Percentiles rank a stretch among this genome's conserved stretches.
phyloP scores from a whole-genome alignment of 1,140 invertebrate genomes.

The Lepidurus arcticus region DNA sequence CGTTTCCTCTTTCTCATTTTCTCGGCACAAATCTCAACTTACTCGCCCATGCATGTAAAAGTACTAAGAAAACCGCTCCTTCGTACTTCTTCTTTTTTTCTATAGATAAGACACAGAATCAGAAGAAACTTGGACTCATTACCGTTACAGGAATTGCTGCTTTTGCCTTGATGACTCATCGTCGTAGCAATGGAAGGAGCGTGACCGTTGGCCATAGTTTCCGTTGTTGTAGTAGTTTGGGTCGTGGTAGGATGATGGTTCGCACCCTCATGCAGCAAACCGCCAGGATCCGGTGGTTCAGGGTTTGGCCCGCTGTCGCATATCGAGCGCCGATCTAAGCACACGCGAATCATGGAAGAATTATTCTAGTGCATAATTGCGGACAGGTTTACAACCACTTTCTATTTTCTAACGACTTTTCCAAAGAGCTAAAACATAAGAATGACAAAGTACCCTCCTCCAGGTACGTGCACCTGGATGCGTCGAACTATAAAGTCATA shows the following conservation, averaged over 20 bases:
- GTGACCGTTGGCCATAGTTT: not conserved
- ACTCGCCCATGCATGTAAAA: too few species aligned
- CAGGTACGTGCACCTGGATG: too few species aligned
- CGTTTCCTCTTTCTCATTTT: not conserved
- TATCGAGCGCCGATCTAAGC: not conserved
- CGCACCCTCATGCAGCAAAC: not conserved
- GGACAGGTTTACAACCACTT: not conserved
- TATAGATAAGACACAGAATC: not conserved
- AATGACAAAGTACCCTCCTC: too few species aligned
- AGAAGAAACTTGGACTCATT: not conserved
- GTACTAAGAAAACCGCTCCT: not conserved
- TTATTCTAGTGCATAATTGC: not conserved
- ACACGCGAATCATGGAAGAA: not conserved
- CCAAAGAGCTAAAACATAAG: too few species aligned
- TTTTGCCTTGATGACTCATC: slow-evolving; percentile 8
- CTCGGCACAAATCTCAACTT: too few species aligned
- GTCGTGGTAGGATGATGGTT: not conserved
- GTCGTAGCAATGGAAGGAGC: not conserved
- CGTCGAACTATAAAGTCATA: too few species aligned
- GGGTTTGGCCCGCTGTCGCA: not conserved
- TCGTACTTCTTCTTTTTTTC: not conserved
- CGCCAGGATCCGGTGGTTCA: slow-evolving; percentile 16
- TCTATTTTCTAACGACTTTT: not conserved
- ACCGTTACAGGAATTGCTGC: not conserved
- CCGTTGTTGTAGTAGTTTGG: not conserved